Conservation (phyloP, 2,797 vertebrate genomes). For the Hypotaenidia philippensis region DNA sequence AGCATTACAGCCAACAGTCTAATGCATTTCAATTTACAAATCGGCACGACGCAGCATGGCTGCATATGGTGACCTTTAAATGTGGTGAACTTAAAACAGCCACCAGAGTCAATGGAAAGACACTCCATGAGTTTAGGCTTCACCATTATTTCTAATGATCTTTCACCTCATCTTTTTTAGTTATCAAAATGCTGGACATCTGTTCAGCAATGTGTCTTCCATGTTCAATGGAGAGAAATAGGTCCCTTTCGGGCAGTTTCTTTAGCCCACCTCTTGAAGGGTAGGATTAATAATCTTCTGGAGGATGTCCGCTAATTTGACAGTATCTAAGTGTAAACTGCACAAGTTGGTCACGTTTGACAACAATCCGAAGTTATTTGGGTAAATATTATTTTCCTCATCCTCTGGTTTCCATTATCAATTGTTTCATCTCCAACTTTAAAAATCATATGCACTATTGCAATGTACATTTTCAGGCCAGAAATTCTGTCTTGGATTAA, state of each 20-base stretch:
- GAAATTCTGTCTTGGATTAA: neutral
- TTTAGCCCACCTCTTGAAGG: neutral
- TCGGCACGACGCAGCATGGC: neutral
- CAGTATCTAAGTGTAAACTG: neutral
- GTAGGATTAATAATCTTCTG: neutral
- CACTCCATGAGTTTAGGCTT: neutral
- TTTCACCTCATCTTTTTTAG: neutral
- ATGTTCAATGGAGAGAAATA: neutral
- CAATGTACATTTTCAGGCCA: neutral
- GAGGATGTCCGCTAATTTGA: neutral
- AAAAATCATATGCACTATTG: neutral
- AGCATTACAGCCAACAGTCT: neutral
- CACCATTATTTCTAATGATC: neutral
- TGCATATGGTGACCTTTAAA: neutral
- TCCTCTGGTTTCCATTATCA: neutral
- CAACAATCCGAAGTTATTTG: neutral
- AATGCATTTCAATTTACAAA: neutral
- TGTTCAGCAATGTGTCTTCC: neutral
- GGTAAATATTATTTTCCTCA: neutral
- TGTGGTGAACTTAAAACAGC: neutral
- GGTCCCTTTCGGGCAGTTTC: accelerated
- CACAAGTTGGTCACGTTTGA: neutral
- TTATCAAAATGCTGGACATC: neutral
- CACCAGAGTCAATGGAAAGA: neutral
- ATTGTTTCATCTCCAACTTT: neutral